Evolutionary conservation across 2,797 vertebrate species (phyloP), one percentile per base, ranked within the genome.

Genomic region (Knipowitschia caucasica): DNA sequence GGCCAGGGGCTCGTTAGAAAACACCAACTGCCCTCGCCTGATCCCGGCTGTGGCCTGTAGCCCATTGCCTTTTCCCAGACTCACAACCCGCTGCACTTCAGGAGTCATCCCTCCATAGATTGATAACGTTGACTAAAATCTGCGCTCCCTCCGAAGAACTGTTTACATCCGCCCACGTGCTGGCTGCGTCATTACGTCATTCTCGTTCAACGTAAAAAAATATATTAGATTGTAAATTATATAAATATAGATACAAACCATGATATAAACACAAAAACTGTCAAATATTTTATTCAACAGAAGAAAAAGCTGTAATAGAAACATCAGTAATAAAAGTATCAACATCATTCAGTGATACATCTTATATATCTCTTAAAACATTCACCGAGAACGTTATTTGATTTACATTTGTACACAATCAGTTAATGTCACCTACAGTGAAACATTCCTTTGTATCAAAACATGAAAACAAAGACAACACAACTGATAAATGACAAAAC

Each of bases 41-140:
- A 92, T 35, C 1, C 53, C 2, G 1, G 17, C 68, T 2, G 53
- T 50, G 0, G 90, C 80, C 26, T 91, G 92, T 18, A 96, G 67
- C 0, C 94, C 94, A 55, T 89, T 91, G 0, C 95, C 95, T 50
- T 85, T 89, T 0, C 84, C 88, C 0, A 89, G 80, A 18, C 92
- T 91, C 0, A 17, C 20, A 53, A 93, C 95, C 2, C 91, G 92
- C 75, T 95, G 88, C 35, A 95, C 49, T 14, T 53, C 89, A 7
- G 7, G 50, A 2, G 58, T 80, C 92, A 93, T 54, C 26, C 38
- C 61, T 69, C 69, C 73, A 67, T 63, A 43, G 17, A 6, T 62
- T n/a, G n/a, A 67, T 50, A 53, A 9, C 18, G 3, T 14, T 23
- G 4, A n/a, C n/a, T n/a, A n/a, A n/a, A n/a, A n/a, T n/a, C n/a